Evolutionary conservation across 2,113 vertebrate genomes (phyloP), one percentile per base, ranked within the genome.

Genomic region (Salvelinus alpinus): DNA sequence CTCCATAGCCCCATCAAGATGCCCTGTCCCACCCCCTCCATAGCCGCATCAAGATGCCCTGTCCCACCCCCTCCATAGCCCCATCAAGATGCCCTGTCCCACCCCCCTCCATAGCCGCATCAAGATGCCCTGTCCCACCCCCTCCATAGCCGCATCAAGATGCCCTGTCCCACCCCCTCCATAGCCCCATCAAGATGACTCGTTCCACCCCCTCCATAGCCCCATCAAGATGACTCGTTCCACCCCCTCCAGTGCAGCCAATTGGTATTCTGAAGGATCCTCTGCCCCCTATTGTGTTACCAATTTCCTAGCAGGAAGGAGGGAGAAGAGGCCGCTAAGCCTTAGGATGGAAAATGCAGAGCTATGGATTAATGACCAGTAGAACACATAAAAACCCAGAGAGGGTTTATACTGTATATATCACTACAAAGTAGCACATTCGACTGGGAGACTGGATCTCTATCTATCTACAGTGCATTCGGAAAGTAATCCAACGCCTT

Each of bases 241-340:
- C 77, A 79, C 88, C 86, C 88, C 91, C 91, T 90, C 88, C 5
- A 83, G 86, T 90, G 92, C 87, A 89, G 86, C 89, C 93, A 92
- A 92, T 94, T 93, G 91, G 92, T 94, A 94, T 93, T 93, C 93
- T 80, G 84, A 86, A 84, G 90, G 83, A 91, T 93, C 88, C 78
- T 82, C 80, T 27, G 90, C 90, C 91, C 91, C 93, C 91, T 90
- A 88, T 88, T 88, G 93, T 75, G 89, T 89, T 90, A 86, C 90
- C 89, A 91, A 92, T 93, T 91, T 93, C 85, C 91, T 88, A 87
- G 90, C 83, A 91, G 91, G 91, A 92, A 91, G 84, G 88, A 91
- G 88, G 88, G 91, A 92, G 92, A 90, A 87, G 91, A 90, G 86
- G 85, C 84, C 79, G 78, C 90, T 93, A 93, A 94, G 87, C 90